A percentile compares a stretch with the other conserved stretches of the same genome.
These are phyloP conservation scores for Prunella himalayana DNA, from an alignment of 2,113 vertebrate species.

Conservation along the genomic window DNA sequence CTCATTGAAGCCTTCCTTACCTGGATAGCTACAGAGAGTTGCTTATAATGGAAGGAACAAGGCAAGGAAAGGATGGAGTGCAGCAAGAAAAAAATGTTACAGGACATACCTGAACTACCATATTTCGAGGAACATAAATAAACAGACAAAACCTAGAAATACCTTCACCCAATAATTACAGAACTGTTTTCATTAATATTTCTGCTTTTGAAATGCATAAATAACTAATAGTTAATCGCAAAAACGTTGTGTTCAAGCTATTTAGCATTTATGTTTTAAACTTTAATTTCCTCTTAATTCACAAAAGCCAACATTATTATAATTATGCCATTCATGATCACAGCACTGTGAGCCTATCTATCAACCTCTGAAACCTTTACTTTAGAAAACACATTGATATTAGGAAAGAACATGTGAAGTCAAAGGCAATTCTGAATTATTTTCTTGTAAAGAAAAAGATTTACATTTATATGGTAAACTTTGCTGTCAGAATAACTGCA, in stretches of 20 bases:
- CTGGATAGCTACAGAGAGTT: background rate
- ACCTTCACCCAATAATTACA: background rate
- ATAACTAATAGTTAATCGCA: background rate
- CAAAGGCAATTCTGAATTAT: background rate
- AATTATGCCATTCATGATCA: background rate
- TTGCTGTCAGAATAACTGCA: background rate
- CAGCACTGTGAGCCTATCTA: background rate
- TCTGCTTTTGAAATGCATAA: background rate
- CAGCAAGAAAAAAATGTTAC: background rate
- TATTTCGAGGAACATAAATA: constrained; percentile 7
- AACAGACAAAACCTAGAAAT: background rate
- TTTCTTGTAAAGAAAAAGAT: background rate
- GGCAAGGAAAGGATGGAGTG: background rate
- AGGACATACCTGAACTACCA: background rate
- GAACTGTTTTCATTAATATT: background rate
- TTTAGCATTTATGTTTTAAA: background rate
- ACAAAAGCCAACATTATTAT: background rate
- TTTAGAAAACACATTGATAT: background rate
- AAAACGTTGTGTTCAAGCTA: background rate
- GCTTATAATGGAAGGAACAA: background rate
- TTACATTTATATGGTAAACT: background rate
- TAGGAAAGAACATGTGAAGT: background rate
- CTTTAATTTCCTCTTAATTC: background rate
- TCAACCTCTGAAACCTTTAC: background rate
- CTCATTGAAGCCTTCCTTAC: background rate